These are phyloP conservation scores for Plagodis pulveraria DNA, from an alignment of 2,888 invertebrate species.

Conservation along the genomic window DNA sequence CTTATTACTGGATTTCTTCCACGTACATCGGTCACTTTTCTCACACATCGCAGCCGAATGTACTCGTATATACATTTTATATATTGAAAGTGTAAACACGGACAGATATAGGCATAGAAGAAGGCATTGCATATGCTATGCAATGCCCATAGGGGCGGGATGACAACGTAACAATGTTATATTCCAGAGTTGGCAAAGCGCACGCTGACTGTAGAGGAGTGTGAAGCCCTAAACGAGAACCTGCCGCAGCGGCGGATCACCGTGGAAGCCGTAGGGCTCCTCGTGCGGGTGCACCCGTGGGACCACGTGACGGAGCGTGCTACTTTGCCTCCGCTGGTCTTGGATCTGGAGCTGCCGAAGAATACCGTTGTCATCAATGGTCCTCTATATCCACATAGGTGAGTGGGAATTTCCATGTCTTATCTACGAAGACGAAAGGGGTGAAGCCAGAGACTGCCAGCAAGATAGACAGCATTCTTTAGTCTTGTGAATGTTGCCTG, in stretches of 20 bases:
- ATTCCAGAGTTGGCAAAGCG: conserved; percentile 55
- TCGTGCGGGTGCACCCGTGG: conserved; percentile 55
- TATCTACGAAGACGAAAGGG: no score
- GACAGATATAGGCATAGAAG: no score
- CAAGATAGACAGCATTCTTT: no score
- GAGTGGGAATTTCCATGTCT: conserved; percentile 5
- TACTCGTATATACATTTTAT: no score
- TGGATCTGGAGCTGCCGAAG: conserved; percentile 55
- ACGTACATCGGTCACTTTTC: no score
- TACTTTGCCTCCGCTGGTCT: conserved; percentile 36
- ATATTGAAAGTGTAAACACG: no score
- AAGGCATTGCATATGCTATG: no score
- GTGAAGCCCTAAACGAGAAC: conserved; percentile 65
- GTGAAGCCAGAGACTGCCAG: no score
- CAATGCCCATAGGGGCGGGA: no score
- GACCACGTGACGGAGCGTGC: conserved; percentile 52
- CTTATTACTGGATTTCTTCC: no score
- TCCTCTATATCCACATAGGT: conserved; percentile 73
- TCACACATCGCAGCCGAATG: no score
- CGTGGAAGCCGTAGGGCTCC: conserved; percentile 48
- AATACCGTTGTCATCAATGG: conserved; percentile 42
- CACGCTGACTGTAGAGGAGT: conserved; percentile 70
- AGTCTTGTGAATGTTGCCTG: no score
- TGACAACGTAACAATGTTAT: background rate
- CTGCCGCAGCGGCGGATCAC: conserved; percentile 58